Base-by-base conservation (phyloP, 2,888 invertebrate genomes). In the Lochmaea capreae region DNA sequence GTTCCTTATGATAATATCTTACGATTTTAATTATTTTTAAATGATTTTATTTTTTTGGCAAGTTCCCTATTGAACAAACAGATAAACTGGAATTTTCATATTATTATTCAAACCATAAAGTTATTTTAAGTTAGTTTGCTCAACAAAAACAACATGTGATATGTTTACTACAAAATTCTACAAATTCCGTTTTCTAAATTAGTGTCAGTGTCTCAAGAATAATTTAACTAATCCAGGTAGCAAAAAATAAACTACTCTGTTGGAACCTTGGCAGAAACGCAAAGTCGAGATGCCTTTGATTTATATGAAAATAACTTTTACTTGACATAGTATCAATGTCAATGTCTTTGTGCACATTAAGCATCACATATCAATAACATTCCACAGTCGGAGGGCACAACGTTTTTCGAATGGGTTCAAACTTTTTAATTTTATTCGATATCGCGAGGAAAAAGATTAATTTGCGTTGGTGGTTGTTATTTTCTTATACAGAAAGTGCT, bases 311-410 rank as follows among this genome's bases (percentile, higher is more conserved):
- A 71, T 71, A 71, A 71, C 78, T 74, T 71, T 76, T 77, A 75
- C 76, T 74, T 73, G 73, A 67, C 76, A 59, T 59, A 63, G 73
- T 76, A 77, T 77, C 80, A 80, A 80, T 79, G 79, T 79, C 79
- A 80, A 79, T 79, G 80, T 79, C 79, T 80, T 63, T 33, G 71
- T 22, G 58, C 71, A 58, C 65, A 71, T 71, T 65, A 79, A 75
- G 72, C 77, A 78, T 71, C 73, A 65, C 58, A 58, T 71, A 71
- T 65, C 71, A 71, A 71, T 71, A 71, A 71, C 71, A 71, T 42
- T 65, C 57, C 71, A 71, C 43, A 22, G 71, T 43, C 65, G 71
- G 65, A 57, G 65, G 12, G 18, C 42, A 11, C 14, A 42, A 39
- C 14, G 6, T 43, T 63, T 43, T 54, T 54, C 11, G 2, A 54